Conservation (phyloP, 2,113 vertebrate species). For the Proterorhinus semilunaris region DNA sequence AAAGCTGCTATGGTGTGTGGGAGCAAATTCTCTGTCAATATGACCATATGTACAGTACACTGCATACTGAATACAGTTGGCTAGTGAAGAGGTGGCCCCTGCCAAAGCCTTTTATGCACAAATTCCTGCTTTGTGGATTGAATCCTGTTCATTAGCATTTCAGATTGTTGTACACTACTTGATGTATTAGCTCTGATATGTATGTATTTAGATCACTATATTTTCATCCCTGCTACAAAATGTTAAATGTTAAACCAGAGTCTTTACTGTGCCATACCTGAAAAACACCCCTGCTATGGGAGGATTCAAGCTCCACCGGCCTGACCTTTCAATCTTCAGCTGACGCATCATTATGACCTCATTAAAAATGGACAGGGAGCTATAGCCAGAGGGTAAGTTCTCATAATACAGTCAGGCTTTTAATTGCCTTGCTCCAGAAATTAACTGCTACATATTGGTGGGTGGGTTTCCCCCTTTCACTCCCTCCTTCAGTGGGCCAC, state of each 20-base stretch:
- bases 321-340: conserved; percentile 72
- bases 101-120: conserved; percentile 64
- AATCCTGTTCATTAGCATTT: conserved; percentile 49
- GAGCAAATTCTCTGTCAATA: conserved; percentile 59
- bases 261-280: conserved; percentile 33
- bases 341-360: conserved; percentile 78
- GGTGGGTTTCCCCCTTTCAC: conserved; percentile 51
- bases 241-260: not conserved
- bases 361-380: conserved; percentile 77
- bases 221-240: not conserved
- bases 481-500: conserved; percentile 32
- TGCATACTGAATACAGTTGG: conserved; percentile 50
- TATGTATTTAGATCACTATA: not conserved
- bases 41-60: conserved; percentile 54
- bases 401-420: conserved; percentile 71
- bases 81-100: conserved; percentile 26
- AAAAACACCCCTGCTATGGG: conserved; percentile 15
- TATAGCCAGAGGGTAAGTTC: conserved; percentile 73
- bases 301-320: conserved; percentile 50
- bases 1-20: conserved; percentile 51
- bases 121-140: conserved; percentile 57
- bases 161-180: conserved; percentile 29
- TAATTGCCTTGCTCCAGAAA: conserved; percentile 74
- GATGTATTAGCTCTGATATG: conserved; percentile 20
- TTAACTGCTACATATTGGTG: conserved; percentile 68